Evolutionary conservation across 2,797 vertebrate genomes (phyloP).

Genomic region (Siniperca scherzeri): DNA sequence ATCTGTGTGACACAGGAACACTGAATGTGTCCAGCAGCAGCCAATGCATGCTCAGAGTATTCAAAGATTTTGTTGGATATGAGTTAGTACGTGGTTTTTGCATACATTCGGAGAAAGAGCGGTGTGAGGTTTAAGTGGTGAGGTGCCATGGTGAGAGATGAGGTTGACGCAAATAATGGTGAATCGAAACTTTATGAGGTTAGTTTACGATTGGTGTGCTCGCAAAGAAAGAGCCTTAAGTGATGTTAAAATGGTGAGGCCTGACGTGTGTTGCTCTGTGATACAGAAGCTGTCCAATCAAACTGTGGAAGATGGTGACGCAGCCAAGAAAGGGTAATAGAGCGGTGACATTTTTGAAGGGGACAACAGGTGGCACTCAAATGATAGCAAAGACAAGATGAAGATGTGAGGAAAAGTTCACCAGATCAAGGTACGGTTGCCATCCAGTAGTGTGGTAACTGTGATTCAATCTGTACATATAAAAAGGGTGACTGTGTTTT

Average conservation of each 20-base stretch:
- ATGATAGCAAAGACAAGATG: not conserved
- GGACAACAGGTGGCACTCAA: not conserved
- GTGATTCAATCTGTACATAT: not conserved
- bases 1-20: not conserved
- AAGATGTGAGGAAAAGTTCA: not conserved
- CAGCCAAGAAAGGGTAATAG: conserved; percentile 10
- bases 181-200: not conserved
- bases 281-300: not conserved
- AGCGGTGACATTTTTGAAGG: not conserved
- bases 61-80: not conserved
- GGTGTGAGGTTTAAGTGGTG: not conserved
- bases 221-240: not conserved
- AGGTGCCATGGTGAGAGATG: not conserved
- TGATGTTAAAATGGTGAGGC: conserved; percentile 10
- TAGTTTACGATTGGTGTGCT: conserved; percentile 18
- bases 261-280: not conserved
- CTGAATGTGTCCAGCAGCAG: not conserved
- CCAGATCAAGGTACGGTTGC: conserved; percentile 1
- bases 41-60: conserved; percentile 19
- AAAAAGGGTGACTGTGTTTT: not conserved
- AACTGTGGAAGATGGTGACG: not conserved
- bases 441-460: not conserved
- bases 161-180: not conserved
- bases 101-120: conserved; percentile 1
- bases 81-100: conserved; percentile 40